These are phyloP conservation scores for Anolis carolinensis DNA, from an alignment of 2,113 vertebrate genomes.

Conservation along the genomic window DNA sequence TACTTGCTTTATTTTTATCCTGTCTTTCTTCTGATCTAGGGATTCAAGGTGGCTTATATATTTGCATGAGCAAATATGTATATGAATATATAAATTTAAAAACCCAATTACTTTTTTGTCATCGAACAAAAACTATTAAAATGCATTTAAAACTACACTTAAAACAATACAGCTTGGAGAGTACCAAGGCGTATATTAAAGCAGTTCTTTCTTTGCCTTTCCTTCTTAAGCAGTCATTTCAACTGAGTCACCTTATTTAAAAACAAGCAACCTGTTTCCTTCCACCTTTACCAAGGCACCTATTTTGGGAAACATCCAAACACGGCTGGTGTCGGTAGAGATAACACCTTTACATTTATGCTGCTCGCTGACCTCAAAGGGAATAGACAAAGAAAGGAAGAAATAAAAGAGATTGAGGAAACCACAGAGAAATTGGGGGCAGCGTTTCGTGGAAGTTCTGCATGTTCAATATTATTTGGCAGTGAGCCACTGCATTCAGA, in stretches of 20 bases:
- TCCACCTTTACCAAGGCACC: slow-evolving; percentile 9
- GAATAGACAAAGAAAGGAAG: slow-evolving; percentile 55
- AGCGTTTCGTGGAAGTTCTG: slow-evolving; percentile 60
- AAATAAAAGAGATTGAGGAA: slow-evolving; percentile 54
- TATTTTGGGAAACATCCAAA: slow-evolving; percentile 56
- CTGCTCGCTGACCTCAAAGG: slow-evolving; percentile 64
- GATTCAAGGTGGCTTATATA: no score
- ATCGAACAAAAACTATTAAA: not conserved
- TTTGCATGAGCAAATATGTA: no score
- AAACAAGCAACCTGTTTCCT: slow-evolving; percentile 6
- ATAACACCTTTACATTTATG: slow-evolving; percentile 60
- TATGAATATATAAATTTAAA: no score
- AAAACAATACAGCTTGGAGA: not conserved
- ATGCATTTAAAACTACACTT: not conserved
- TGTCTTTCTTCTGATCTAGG: no score
- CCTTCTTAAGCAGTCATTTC: slow-evolving; percentile 16
- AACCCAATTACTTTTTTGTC: not conserved
- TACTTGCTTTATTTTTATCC: no score
- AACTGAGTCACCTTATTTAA: slow-evolving; percentile 17
- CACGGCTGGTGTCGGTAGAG: slow-evolving; percentile 37
- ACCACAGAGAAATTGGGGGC: slow-evolving; percentile 52
- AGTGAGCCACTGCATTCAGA: slow-evolving; percentile 74
- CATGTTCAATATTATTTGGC: slow-evolving; percentile 66
- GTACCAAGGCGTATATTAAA: not conserved
- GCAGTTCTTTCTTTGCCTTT: not conserved